phyloP scores from a whole-genome alignment of 2,113 vertebrate species.

The Heterochromis multidens region DNA sequence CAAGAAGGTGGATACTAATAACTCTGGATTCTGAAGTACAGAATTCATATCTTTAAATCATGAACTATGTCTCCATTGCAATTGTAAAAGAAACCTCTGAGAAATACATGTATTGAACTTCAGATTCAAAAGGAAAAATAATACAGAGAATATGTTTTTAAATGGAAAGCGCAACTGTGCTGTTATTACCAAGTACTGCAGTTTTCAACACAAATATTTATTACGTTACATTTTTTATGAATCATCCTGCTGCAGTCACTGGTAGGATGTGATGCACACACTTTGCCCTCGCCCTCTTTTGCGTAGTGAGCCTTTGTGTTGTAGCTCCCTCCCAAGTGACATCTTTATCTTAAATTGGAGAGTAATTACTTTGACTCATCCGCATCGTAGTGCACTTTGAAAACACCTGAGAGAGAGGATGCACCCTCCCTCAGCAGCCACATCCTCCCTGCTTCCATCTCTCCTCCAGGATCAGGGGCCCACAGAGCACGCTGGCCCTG shows the following conservation, averaged over 20 bases:
- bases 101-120: slow-evolving; percentile 54
- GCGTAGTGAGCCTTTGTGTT: slow-evolving; percentile 14
- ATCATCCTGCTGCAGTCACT: not conserved
- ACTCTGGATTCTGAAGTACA: slow-evolving; percentile 66
- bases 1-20: slow-evolving; percentile 70
- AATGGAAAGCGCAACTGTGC: not conserved
- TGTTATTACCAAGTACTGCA: not conserved
- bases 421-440: slow-evolving; percentile 62
- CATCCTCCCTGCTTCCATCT: slow-evolving; percentile 57
- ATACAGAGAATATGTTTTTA: slow-evolving; percentile 20
- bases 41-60: slow-evolving; percentile 72
- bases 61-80: slow-evolving; percentile 59
- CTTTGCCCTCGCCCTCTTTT: not conserved
- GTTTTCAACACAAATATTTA: slow-evolving; percentile 33
- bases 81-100: slow-evolving; percentile 63
- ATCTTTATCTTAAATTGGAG: slow-evolving; percentile 74
- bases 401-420: slow-evolving; percentile 71
- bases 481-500: slow-evolving; percentile 62
- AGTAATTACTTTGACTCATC: slow-evolving; percentile 66
- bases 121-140: slow-evolving; percentile 40
- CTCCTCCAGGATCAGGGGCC: slow-evolving; percentile 57
- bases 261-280: not conserved
- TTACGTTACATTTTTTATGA: not conserved
- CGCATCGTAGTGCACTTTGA: slow-evolving; percentile 51
- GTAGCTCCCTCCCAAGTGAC: slow-evolving; percentile 53